phyloP scores from a whole-genome alignment of 1,140 invertebrate genomes.

The honey bee (Apis mellifera) region DNA sequence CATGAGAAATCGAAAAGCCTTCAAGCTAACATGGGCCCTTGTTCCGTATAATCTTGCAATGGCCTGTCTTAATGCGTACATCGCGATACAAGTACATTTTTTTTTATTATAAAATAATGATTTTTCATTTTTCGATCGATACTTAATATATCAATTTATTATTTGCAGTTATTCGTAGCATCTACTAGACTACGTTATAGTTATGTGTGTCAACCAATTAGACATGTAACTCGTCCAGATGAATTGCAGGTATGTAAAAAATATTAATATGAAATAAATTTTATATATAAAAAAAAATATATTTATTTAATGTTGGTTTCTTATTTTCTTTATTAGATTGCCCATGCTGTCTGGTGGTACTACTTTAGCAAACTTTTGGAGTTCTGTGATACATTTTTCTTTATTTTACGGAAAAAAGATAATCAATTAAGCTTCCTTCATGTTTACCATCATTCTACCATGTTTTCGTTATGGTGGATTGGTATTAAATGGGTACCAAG shows the following conservation, averaged over 20 bases:
- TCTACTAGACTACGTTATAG: conserved; percentile 91
- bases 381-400: conserved; percentile 96
- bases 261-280: neutral
- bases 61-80: conserved; percentile 92
- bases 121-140: neutral
- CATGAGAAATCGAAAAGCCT: conserved; percentile 91
- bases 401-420: conserved; percentile 93
- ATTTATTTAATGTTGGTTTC: neutral
- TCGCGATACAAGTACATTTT: conserved; percentile 86
- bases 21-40: conserved; percentile 89
- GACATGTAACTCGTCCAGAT: conserved; percentile 89
- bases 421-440: conserved; percentile 94
- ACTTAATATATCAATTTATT: neutral
- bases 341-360: conserved; percentile 97
- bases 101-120: neutral
- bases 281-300: neutral
- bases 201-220: conserved; percentile 94
- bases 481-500: conserved; percentile 98
- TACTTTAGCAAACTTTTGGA: conserved; percentile 97
- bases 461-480: conserved; percentile 97
- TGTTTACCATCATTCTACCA: conserved; percentile 95
- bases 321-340: conserved; percentile 86
- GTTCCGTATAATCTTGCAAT: conserved; percentile 94
- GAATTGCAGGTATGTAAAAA: conserved; percentile 88
- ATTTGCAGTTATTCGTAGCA: conserved; percentile 86